These are phyloP conservation scores for Macrotus californicus DNA, from an alignment of 2,113 vertebrate genomes.

Conservation along the genomic window DNA sequence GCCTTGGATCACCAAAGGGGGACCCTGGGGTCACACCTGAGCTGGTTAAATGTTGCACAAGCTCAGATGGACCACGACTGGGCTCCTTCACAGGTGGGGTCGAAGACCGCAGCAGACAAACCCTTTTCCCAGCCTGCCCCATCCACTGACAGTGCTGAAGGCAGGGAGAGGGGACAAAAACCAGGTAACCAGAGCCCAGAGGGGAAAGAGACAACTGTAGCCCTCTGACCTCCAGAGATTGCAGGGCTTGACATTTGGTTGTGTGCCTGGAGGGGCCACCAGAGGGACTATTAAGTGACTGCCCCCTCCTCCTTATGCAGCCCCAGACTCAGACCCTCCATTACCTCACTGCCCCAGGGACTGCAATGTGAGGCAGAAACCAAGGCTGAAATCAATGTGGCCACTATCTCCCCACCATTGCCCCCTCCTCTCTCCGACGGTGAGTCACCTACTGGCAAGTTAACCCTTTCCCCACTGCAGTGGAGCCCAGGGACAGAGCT, in stretches of 20 bases:
- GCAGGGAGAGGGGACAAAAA: neutral
- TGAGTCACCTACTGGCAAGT: slow-evolving; percentile 68
- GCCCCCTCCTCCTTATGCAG: slow-evolving; percentile 42
- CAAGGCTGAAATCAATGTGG: slow-evolving; percentile 72
- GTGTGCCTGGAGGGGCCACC: slow-evolving; percentile 41
- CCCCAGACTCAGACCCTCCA: slow-evolving; percentile 67
- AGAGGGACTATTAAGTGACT: slow-evolving; percentile 52
- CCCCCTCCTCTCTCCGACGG: slow-evolving; percentile 59
- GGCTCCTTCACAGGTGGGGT: neutral
- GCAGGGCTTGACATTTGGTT: slow-evolving; percentile 50
- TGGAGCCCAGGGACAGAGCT: neutral
- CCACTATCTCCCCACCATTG: slow-evolving; percentile 50
- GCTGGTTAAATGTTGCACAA: neutral
- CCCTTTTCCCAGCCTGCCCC: neutral
- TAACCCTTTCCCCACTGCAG: slow-evolving; percentile 64
- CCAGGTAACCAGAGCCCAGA: slow-evolving; percentile 30
- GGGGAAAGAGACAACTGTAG: slow-evolving; percentile 12
- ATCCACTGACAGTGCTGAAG: neutral
- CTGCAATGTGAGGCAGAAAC: slow-evolving; percentile 68
- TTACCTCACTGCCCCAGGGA: slow-evolving; percentile 75
- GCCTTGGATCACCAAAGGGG: neutral
- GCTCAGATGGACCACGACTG: neutral
- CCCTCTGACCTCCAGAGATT: slow-evolving; percentile 49
- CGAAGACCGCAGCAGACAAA: neutral
- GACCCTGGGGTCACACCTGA: neutral